phyloP scores from a whole-genome alignment of 2,888 invertebrate genomes.

The Andrena haemorrhoa region DNA sequence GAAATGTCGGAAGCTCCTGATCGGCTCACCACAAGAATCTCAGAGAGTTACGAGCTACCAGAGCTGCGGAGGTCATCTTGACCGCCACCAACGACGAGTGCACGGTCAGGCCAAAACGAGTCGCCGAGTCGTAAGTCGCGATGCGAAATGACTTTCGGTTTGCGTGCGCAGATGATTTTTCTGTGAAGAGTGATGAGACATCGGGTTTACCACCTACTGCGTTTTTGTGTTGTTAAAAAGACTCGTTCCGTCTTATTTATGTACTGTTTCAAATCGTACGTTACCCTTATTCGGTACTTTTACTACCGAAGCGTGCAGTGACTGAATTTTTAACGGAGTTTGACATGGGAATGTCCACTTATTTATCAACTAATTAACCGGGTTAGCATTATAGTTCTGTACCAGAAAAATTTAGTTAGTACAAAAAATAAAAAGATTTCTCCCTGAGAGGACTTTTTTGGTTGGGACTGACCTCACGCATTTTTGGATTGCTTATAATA shows the following conservation, averaged over 20 bases:
- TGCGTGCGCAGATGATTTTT: conserved; percentile 10
- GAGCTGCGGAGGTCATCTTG: conserved; percentile 29
- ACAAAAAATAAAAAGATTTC: no score
- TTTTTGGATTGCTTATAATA: no score
- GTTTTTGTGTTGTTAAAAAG: neutral
- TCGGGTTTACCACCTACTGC: neutral
- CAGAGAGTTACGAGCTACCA: conserved; percentile 28
- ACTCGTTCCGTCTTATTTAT: neutral
- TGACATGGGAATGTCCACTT: no score
- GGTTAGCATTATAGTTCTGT: no score
- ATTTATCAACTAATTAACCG: no score
- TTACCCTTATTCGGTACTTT: no score
- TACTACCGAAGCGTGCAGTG: no score
- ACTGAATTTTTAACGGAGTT: no score
- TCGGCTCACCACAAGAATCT: conserved; percentile 59
- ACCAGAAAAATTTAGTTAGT: no score
- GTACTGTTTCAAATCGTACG: no score
- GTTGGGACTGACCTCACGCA: no score
- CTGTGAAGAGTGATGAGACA: conserved; percentile 6
- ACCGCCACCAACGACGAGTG: conserved; percentile 42
- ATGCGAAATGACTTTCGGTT: conserved; percentile 22
- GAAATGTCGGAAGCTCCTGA: conserved; percentile 56
- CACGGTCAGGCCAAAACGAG: conserved; percentile 32
- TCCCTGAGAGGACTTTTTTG: no score
- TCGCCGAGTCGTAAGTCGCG: conserved; percentile 20